Conservation (phyloP, 2,888 invertebrate species). For the Cosmorhoe ocellata region DNA sequence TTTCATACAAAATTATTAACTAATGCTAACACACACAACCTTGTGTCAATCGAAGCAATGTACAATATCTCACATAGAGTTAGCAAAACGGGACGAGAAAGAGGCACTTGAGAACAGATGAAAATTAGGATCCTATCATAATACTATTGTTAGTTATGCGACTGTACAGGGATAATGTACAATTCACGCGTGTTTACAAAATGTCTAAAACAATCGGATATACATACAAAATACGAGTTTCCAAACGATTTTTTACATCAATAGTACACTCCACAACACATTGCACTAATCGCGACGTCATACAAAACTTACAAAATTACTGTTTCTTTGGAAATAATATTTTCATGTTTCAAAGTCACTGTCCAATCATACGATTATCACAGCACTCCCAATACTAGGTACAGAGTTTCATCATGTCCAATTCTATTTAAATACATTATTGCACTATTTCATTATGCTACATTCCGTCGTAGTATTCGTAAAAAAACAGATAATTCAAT, state of each 20-base stretch:
- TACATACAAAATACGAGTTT: conserved; percentile 61
- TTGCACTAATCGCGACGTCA: conserved; percentile 66
- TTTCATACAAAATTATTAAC: conserved; percentile 55
- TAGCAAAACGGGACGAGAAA: conserved; percentile 64
- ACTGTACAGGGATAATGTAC: conserved; percentile 60
- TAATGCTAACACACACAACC: conserved; percentile 61
- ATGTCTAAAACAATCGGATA: conserved; percentile 59
- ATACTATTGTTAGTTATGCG: conserved; percentile 49
- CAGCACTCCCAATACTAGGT: conserved; percentile 44
- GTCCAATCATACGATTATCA: conserved; percentile 51
- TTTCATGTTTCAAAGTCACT: conserved; percentile 56
- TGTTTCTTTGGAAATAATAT: conserved; percentile 73
- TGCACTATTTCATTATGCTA: conserved; percentile 78
- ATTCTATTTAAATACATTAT: conserved; percentile 62
- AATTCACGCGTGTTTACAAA: conserved; percentile 46
- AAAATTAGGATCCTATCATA: conserved; percentile 52
- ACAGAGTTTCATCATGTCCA: conserved; percentile 36
- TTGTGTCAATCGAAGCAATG: conserved; percentile 67
- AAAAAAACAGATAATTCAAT: conserved; percentile 47
- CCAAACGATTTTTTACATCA: conserved; percentile 56
- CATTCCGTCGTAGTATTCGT: conserved; percentile 46
- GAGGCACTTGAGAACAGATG: conserved; percentile 78
- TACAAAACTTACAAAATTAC: conserved; percentile 61
- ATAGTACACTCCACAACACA: conserved; percentile 47
- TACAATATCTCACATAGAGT: conserved; percentile 75